phyloP scores from a whole-genome alignment of 2,113 vertebrate species.

The Chamaetylas fuelleborni region DNA sequence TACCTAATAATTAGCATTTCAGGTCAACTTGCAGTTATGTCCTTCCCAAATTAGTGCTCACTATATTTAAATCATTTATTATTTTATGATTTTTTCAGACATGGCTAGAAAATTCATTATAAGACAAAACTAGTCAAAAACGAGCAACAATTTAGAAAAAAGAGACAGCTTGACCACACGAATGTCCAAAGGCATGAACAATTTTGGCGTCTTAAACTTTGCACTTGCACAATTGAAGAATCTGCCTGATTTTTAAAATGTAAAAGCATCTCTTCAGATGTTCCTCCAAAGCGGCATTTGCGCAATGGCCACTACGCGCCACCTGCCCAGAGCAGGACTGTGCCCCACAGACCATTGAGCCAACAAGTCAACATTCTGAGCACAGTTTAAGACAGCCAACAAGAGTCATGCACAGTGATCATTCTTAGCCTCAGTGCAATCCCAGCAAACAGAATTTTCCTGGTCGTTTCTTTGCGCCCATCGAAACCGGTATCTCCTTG shows the following conservation, averaged over 20 bases:
- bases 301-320: accelerated
- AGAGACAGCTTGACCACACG: background rate
- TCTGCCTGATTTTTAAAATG: background rate
- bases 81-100: background rate
- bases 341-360: background rate
- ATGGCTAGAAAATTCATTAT: background rate
- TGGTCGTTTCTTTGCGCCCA: background rate
- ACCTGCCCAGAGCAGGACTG: accelerated
- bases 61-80: background rate
- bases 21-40: background rate
- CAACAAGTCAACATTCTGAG: background rate
- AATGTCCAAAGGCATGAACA: background rate
- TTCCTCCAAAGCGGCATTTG: background rate
- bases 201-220: background rate
- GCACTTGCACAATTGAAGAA: background rate
- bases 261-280: background rate
- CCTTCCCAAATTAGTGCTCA: background rate
- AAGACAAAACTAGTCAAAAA: background rate
- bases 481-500: accelerated
- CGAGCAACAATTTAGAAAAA: background rate
- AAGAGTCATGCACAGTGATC: background rate
- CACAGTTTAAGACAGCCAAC: background rate
- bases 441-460: background rate
- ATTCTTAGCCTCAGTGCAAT: background rate
- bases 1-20: background rate